Evolutionary conservation across 64 coral and sea anemone species (phyloP).

Genomic region (Anthopleura sola): DNA sequence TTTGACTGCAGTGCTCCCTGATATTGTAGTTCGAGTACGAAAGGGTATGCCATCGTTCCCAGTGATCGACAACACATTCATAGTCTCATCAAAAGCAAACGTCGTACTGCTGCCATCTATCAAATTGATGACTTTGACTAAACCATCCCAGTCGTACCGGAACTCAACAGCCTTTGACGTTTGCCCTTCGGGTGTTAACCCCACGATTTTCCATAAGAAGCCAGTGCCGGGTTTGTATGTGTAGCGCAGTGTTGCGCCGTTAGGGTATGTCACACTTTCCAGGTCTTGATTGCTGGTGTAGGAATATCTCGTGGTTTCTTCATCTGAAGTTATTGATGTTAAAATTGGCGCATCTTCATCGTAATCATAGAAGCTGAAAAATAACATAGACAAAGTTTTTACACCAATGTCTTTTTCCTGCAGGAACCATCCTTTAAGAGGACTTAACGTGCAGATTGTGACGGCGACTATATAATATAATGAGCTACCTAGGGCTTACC

Average conservation of each 20-base stretch:
- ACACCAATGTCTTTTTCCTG: neutral
- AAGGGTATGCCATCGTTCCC: conserved; percentile 25
- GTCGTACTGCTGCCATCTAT: conserved; percentile 21
- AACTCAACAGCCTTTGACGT: conserved; percentile 29
- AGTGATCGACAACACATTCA: conserved; percentile 26
- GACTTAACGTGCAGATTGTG: neutral
- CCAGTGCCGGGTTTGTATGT: conserved; percentile 44
- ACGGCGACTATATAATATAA: neutral
- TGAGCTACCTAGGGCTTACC: neutral
- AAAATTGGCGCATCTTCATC: conserved; percentile 18
- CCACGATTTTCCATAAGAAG: conserved; percentile 39
- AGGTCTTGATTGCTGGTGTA: conserved; percentile 54
- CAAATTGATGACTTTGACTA: conserved; percentile 28
- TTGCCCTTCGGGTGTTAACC: conserved; percentile 44
- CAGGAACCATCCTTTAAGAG: too few relatives aligned
- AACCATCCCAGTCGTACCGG: conserved; percentile 68
- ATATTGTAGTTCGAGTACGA: conserved; percentile 25
- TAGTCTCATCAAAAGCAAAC: conserved; percentile 41
- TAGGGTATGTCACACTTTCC: conserved; percentile 65
- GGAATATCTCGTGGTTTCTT: conserved; percentile 43
- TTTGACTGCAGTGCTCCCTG: neutral
- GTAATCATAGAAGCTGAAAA: conserved; percentile 73
- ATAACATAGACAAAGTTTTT: neutral
- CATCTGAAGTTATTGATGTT: conserved; percentile 39
- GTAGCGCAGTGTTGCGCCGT: conserved; percentile 36